Evolutionary conservation across 2,888 invertebrate species (phyloP).

Genomic region (Spatulosminthurus flaviceps): DNA sequence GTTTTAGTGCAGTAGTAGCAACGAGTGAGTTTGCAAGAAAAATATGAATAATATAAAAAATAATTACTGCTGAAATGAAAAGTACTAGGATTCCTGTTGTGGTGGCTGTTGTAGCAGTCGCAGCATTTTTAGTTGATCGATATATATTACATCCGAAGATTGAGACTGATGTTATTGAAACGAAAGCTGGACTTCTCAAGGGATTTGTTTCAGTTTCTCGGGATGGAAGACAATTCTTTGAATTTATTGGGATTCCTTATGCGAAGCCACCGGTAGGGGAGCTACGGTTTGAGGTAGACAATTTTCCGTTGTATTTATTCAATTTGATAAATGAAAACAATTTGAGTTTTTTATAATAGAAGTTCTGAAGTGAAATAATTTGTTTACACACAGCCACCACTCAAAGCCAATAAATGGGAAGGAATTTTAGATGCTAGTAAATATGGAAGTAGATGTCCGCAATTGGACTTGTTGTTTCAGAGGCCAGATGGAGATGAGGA

Average conservation of each 20-base stretch:
- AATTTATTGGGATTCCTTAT: too few species aligned
- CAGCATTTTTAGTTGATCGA: neutral
- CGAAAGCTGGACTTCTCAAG: too few species aligned
- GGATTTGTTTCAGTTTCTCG: too few species aligned
- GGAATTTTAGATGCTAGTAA: constrained; percentile 19
- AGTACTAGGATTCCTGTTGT: neutral
- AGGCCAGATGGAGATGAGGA: constrained; percentile 23
- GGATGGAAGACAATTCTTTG: too few species aligned
- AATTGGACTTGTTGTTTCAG: constrained; percentile 18
- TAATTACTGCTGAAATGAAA: neutral
- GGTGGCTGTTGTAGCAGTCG: neutral
- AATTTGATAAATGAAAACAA: too few species aligned
- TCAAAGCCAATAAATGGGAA: constrained; percentile 21
- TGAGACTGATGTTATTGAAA: too few species aligned
- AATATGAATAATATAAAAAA: neutral
- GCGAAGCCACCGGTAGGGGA: too few species aligned
- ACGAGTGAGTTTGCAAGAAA: neutral
- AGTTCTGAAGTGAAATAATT: constrained; percentile 34
- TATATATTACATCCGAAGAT: neutral
- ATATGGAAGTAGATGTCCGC: constrained; percentile 30
- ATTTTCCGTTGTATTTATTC: too few species aligned
- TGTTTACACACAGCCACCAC: constrained; percentile 14
- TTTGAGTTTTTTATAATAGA: too few species aligned
- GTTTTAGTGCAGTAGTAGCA: too few species aligned
- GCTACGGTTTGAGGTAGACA: too few species aligned